A percentile compares a stretch with the other conserved stretches of the same genome.
These are phyloP conservation scores for Diplogasteroides magnus DNA, from an alignment of 1,140 invertebrate species.

Conservation along the genomic window DNA sequence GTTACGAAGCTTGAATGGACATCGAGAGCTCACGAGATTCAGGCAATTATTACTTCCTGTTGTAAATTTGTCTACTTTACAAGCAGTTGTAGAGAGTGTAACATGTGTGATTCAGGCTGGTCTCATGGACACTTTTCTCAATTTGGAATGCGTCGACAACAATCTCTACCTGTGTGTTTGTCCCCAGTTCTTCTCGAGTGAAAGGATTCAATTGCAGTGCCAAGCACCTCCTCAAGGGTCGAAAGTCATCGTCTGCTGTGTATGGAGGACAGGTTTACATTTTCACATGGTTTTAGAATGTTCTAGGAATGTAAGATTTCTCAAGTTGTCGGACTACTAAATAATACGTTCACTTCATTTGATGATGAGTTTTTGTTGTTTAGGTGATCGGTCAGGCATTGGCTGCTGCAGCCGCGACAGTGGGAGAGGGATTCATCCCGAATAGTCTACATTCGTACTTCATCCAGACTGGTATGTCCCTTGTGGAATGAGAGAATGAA, in stretches of 20 bases:
- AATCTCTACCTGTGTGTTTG: conserved; percentile 18
- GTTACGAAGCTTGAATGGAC: not conserved
- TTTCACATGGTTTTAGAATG: not conserved
- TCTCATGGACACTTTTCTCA: conserved; percentile 23
- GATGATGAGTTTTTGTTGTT: not conserved
- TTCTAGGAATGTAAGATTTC: not conserved
- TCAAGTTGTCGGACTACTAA: too few species aligned
- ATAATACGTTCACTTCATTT: not conserved
- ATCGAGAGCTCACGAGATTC: not conserved
- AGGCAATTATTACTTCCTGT: not conserved
- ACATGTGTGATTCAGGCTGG: conserved; percentile 2
- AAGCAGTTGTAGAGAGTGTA: not conserved
- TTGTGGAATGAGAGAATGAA: not conserved
- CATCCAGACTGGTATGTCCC: conserved; percentile 24
- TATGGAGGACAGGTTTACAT: conserved; percentile 54
- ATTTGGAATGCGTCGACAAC: conserved; percentile 13
- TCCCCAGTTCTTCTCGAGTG: not conserved
- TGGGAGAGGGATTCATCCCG: conserved; percentile 26
- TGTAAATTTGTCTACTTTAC: not conserved
- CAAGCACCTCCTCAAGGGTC: conserved; percentile 12
- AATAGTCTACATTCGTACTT: conserved; percentile 22
- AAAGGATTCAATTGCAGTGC: conserved; percentile 6
- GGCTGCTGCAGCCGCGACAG: conserved; percentile 53
- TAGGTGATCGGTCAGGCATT: conserved; percentile 52
- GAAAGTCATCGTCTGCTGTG: conserved; percentile 34